Percentiles rank a stretch among this genome's conserved stretches.
Evolutionary conservation across 2,888 invertebrate species (phyloP).

Genomic region (Mythimna loreyi): DNA sequence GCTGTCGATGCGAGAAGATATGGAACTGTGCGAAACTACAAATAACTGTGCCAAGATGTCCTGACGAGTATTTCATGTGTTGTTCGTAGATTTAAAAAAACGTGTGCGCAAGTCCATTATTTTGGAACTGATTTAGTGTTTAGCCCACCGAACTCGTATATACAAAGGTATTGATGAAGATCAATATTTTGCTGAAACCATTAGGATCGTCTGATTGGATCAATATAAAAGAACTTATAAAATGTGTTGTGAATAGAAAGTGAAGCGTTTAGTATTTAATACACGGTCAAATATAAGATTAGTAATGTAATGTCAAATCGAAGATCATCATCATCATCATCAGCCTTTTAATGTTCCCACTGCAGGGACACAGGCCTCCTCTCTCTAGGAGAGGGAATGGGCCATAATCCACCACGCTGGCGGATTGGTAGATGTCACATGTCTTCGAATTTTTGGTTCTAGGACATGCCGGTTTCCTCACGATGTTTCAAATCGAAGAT

Average conservation of each 20-base stretch:
- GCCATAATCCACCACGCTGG: no score
- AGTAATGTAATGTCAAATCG: no score
- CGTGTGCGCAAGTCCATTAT: not conserved
- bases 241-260: not conserved
- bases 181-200: conserved; percentile 21
- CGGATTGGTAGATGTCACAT: no score
- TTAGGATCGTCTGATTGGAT: not conserved
- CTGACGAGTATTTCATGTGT: conserved; percentile 87
- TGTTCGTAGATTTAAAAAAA: conserved; percentile 75
- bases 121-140: conserved; percentile 34
- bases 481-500: no score
- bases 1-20: conserved; percentile 87
- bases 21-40: conserved; percentile 88
- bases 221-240: not conserved
- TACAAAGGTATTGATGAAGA: no score
- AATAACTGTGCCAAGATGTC: conserved; percentile 86
- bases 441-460: no score
- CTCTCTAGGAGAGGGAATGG: no score
- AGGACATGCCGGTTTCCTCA: no score
- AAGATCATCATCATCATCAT: no score
- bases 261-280: not conserved
- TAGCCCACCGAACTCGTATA: conserved; percentile 59
- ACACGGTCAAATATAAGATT: not conserved
- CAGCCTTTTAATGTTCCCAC: no score
- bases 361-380: no score